Evolutionary conservation across 2,797 vertebrate genomes (phyloP), one percentile per base, ranked within the genome.

Genomic region (Mormyrus proboscirostris): DNA sequence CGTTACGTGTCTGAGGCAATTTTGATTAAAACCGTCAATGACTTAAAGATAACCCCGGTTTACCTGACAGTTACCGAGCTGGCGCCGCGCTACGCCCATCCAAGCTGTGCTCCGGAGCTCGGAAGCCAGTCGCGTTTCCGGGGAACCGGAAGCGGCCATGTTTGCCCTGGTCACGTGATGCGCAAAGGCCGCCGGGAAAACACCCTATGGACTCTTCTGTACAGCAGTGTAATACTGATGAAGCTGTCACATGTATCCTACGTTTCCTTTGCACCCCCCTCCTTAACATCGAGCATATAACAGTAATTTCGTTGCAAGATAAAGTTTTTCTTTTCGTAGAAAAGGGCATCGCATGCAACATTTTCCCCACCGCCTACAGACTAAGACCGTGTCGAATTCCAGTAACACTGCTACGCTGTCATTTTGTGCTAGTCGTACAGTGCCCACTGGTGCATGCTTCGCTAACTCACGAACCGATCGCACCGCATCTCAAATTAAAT

Each of bases 121-220:
- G 57, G 57, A 86, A 89, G 8, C n/a, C 89, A 76, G 4, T 25
- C 59, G 51, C 62, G 51, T 38, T 89, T 89, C 83, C 62, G 16
- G 16, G 51, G n/a, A n/a, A 8, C 53, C 73, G 22, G 41, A 50
- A 50, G 86, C 55, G n/a, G 86, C 89, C 89, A 89, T 89, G 65
- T 88, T 90, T 83, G 59, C 19, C 59, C 50, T 57, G 38, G 44
- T 92, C 92, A 92, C 90, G 91, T 92, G 92, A 91, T 65, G 19
- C 25, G 19, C 57, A 88, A 65, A 25, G 73, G 41, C 51, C 49
- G 84, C 50, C 29, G 83, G 88, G 88, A 89, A 50, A 53, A 3
- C 47, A 50, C 9, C 16, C 76, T 73, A 14, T 73, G 10, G 65
- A 33, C 22, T 73, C 65, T 33, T 73, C 65, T 33, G 65, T 6